phyloP scores from a whole-genome alignment of 2,888 invertebrate species.

The Dermolepida albohirtum region DNA sequence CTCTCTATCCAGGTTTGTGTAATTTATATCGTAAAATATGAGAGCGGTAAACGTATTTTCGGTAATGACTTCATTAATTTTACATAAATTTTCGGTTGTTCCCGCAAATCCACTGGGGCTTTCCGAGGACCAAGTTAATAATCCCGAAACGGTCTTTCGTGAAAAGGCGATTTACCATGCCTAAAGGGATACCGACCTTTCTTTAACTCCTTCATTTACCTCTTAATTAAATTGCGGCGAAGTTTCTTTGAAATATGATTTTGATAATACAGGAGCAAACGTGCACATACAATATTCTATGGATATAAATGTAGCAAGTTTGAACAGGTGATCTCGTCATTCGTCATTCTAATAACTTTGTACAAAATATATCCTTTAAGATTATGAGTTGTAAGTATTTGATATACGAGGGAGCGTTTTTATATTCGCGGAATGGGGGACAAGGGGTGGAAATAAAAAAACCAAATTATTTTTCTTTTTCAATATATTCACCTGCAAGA shows the following conservation, averaged over 20 bases:
- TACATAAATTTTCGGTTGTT: constrained; percentile 32
- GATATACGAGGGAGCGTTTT: too few species aligned
- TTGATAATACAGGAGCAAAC: constrained; percentile 1
- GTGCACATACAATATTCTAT: too few species aligned
- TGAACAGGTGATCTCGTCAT: too few species aligned
- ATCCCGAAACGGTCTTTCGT: constrained; percentile 11
- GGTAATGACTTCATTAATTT: constrained; percentile 35
- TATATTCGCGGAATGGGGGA: too few species aligned
- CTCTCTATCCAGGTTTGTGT: neutral
- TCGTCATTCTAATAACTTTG: too few species aligned
- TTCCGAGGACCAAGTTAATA: constrained; percentile 11
- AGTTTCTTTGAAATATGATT: constrained; percentile 24
- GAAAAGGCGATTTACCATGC: constrained; percentile 17
- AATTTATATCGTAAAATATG: constrained; percentile 35
- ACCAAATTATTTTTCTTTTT: too few species aligned
- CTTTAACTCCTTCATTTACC: constrained; percentile 26
- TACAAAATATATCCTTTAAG: too few species aligned
- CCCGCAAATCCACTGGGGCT: constrained; percentile 22
- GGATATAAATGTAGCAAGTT: too few species aligned
- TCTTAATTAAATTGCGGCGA: constrained; percentile 22
- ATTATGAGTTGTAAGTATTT: too few species aligned
- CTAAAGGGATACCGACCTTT: constrained; percentile 15
- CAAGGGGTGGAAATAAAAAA: too few species aligned
- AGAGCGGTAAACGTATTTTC: constrained; percentile 26
- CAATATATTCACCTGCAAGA: too few species aligned